Evolutionary conservation across 2,797 vertebrate genomes (phyloP).

Genomic region (Bradypodion ventrale): DNA sequence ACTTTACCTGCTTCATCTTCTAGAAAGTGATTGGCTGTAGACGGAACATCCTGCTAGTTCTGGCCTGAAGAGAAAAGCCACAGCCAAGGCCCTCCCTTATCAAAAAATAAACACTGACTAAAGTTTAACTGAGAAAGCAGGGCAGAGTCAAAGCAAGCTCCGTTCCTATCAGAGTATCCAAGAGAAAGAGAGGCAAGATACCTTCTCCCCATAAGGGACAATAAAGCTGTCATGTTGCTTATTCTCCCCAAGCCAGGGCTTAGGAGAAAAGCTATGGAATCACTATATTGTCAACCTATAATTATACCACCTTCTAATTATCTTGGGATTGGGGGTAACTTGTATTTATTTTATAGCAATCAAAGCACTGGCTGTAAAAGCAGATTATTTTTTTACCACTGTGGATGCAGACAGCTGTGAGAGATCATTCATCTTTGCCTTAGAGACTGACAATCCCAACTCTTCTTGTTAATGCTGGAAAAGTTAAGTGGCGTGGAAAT

Average conservation of each 20-base stretch:
- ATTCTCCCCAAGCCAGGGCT: background rate
- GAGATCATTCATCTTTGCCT: conserved; percentile 45
- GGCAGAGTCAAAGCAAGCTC: background rate
- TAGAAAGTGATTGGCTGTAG: conserved; percentile 3
- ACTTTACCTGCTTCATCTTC: background rate
- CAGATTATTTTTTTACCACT: conserved; percentile 66
- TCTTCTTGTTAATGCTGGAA: background rate
- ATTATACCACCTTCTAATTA: conserved; percentile 33
- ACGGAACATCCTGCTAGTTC: conserved; percentile 1
- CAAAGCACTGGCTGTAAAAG: conserved; percentile 39
- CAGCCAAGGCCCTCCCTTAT: conserved; percentile 15
- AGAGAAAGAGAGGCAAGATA: background rate
- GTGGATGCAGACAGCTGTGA: background rate
- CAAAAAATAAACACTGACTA: background rate
- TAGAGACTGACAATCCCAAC: background rate
- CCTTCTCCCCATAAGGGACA: background rate
- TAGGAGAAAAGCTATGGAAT: background rate
- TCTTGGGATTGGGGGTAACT: conserved; percentile 44
- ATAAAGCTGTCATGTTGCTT: background rate
- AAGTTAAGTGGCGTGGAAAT: background rate
- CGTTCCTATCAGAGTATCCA: background rate
- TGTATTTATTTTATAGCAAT: conserved; percentile 56
- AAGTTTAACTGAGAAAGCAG: conserved; percentile 37
- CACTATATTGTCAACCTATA: conserved; percentile 1
- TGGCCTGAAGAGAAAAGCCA: background rate